Percentiles rank a stretch among this genome's conserved stretches.
Conservation (phyloP, 64 coral and sea anemone species). For the Actinia tenebrosa region DNA sequence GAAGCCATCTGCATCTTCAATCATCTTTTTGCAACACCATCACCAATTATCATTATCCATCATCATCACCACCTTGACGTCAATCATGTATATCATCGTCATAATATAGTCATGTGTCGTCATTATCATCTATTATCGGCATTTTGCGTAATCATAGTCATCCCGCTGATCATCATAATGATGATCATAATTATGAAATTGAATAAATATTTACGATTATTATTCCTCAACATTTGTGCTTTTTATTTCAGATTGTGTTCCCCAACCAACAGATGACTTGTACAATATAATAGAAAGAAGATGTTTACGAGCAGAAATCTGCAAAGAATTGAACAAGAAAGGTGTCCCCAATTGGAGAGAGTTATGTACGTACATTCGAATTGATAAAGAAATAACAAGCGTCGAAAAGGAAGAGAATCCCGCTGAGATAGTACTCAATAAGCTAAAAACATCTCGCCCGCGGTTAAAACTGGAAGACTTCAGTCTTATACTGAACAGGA, state of each 20-base stretch:
- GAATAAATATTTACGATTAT: neutral
- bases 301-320: slow-evolving; percentile 14
- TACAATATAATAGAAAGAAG: slow-evolving; percentile 22
- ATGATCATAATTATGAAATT: no score
- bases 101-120: neutral
- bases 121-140: neutral
- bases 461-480: neutral
- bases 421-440: neutral
- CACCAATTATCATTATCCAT: neutral
- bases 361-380: neutral
- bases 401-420: neutral
- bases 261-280: slow-evolving; percentile 2
- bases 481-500: neutral
- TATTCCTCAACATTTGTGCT: neutral
- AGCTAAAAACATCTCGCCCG: neutral
- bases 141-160: neutral
- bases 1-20: neutral
- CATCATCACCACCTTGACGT: neutral
- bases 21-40: neutral
- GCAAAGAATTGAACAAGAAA: slow-evolving; percentile 11
- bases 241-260: slow-evolving; percentile 10
- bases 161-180: no score
- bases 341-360: neutral
- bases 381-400: slow-evolving; percentile 11
- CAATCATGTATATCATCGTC: no score